Conservation (phyloP, 1,140 invertebrate species). For the Pogonomyrmex californicus region DNA sequence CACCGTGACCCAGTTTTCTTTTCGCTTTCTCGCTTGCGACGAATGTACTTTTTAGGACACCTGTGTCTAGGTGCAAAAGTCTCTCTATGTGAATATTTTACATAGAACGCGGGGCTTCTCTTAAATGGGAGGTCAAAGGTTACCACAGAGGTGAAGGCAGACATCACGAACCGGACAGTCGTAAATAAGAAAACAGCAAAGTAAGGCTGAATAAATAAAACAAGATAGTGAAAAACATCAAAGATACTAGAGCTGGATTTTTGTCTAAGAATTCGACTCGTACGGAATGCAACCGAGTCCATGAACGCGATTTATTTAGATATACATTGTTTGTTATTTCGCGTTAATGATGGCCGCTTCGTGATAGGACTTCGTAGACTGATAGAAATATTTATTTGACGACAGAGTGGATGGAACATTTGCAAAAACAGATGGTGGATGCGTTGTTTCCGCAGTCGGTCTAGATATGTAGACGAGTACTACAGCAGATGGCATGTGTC, state of each 20-base stretch:
- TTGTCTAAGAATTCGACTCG: constrained; percentile 34
- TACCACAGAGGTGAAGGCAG: background rate
- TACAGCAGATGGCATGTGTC: constrained; percentile 67
- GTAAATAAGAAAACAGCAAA: constrained; percentile 45
- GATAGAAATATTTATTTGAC: constrained; percentile 63
- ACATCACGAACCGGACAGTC: background rate
- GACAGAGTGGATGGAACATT: constrained; percentile 67
- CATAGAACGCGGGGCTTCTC: background rate
- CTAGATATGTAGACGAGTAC: constrained; percentile 33
- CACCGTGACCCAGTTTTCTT: constrained; percentile 51
- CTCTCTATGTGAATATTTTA: constrained; percentile 55
- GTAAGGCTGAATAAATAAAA: constrained; percentile 40
- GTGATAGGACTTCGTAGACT: constrained; percentile 25
- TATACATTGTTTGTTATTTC: constrained; percentile 60
- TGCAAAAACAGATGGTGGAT: constrained; percentile 74
- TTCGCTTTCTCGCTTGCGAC: constrained; percentile 1
- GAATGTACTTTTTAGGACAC: constrained; percentile 52
- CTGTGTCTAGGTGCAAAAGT: constrained; percentile 41
- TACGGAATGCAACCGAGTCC: background rate
- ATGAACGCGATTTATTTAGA: constrained; percentile 46
- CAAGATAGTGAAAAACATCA: constrained; percentile 12
- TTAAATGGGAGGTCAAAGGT: constrained; percentile 51
- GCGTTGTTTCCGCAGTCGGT: constrained; percentile 48
- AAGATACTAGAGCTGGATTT: constrained; percentile 34
- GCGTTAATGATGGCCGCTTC: background rate